phyloP scores from a whole-genome alignment of 2,113 vertebrate genomes.

The Mastomys natalensis region DNA sequence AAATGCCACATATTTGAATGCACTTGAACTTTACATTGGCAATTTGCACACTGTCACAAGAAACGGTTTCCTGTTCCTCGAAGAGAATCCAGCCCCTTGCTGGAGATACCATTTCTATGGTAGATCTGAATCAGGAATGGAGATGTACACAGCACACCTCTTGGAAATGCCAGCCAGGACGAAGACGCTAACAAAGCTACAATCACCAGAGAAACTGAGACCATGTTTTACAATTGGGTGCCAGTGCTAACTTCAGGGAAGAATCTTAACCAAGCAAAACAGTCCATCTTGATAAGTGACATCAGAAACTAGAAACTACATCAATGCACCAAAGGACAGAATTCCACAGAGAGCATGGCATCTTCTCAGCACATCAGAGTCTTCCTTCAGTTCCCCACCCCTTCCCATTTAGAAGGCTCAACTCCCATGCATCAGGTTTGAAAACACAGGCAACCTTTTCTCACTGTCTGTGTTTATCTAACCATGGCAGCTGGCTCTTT shows the following conservation, averaged over 20 bases:
- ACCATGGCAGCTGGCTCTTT: not conserved
- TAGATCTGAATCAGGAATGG: conserved; percentile 15
- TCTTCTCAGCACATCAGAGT: not conserved
- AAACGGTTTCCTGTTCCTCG: not conserved
- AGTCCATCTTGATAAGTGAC: not conserved
- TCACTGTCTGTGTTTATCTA: not conserved
- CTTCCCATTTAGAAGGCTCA: not conserved
- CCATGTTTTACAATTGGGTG: not conserved
- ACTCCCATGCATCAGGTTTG: not conserved
- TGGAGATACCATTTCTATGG: not conserved
- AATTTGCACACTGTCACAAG: not conserved
- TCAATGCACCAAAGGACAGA: not conserved
- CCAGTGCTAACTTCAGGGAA: conserved; percentile 14
- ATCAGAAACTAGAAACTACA: not conserved
- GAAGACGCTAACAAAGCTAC: not conserved
- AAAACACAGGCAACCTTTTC: not conserved
- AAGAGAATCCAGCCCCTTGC: not conserved
- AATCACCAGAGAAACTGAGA: conserved; percentile 44
- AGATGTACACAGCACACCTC: not conserved
- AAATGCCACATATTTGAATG: conserved; percentile 21
- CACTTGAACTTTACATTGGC: conserved; percentile 45
- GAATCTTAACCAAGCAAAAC: conserved; percentile 12
- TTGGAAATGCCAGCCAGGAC: conserved; percentile 22
- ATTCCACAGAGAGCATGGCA: not conserved
- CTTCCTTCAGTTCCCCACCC: not conserved